Conservation (phyloP, 2,113 vertebrate species). For the Vidua chalybeata region DNA sequence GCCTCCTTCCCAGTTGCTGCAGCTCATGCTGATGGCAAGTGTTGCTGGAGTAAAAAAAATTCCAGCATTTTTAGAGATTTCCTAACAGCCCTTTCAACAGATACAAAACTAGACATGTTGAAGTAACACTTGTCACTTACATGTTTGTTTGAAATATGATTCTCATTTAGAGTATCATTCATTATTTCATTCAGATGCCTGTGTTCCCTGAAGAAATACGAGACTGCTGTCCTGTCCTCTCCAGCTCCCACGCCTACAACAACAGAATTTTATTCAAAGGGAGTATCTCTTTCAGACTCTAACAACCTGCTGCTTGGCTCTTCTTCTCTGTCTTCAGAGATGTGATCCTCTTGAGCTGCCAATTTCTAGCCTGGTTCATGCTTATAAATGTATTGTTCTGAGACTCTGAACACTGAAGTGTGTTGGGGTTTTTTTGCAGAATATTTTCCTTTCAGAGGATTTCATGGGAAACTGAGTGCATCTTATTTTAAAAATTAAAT, state of each 20-base stretch:
- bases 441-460: background rate
- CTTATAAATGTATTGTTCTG: background rate
- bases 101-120: background rate
- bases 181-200: background rate
- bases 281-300: background rate
- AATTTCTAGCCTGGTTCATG: background rate
- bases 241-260: background rate
- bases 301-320: background rate
- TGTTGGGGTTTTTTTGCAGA: background rate
- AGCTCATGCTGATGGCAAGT: background rate
- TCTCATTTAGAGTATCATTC: background rate
- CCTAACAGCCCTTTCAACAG: background rate
- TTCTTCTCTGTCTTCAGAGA: background rate
- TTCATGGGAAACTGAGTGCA: background rate
- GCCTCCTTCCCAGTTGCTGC: background rate
- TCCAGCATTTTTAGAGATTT: background rate
- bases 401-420: background rate
- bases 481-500: background rate
- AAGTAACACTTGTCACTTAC: conserved; percentile 3
- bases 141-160: background rate
- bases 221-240: background rate
- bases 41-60: background rate
- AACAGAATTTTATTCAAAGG: background rate
- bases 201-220: background rate
- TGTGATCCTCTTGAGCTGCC: background rate